A percentile compares a stretch with the other conserved stretches of the same genome.
Conservation (phyloP, 2,797 vertebrate genomes). For the Psittacula derbiana region DNA sequence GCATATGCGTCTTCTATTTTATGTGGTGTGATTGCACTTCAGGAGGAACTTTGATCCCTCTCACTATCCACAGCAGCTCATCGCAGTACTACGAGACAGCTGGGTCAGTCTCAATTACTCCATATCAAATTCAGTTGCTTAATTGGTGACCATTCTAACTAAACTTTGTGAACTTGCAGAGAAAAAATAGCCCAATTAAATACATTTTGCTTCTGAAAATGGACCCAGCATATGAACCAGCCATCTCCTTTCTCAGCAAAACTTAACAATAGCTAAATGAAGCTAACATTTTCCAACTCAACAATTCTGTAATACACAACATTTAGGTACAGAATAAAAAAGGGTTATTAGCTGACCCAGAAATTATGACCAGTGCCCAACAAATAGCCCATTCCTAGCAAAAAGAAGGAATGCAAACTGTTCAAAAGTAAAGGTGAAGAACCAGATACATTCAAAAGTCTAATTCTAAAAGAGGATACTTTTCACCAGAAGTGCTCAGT, state of each 20-base stretch:
- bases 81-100: not conserved
- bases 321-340: constrained; percentile 15
- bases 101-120: constrained; percentile 19
- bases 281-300: constrained; percentile 56
- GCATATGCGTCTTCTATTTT: not conserved
- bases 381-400: not conserved
- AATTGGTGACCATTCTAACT: not conserved
- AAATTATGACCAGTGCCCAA: not conserved
- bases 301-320: constrained; percentile 19
- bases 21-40: not conserved
- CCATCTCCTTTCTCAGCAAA: constrained; percentile 34
- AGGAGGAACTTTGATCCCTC: not conserved
- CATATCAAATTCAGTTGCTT: not conserved
- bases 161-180: constrained; percentile 26
- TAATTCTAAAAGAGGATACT: not conserved
- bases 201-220: constrained; percentile 20
- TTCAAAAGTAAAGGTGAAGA: not conserved
- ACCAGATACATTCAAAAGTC: not conserved
- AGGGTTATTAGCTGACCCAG: constrained; percentile 20
- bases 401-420: not conserved
- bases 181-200: constrained; percentile 56
- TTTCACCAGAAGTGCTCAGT: not conserved
- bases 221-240: not conserved
- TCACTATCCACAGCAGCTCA: not conserved
- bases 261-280: constrained; percentile 49